These are phyloP conservation scores for Spodoptera picta DNA, from an alignment of 2,888 invertebrate genomes.

Conservation along the genomic window DNA sequence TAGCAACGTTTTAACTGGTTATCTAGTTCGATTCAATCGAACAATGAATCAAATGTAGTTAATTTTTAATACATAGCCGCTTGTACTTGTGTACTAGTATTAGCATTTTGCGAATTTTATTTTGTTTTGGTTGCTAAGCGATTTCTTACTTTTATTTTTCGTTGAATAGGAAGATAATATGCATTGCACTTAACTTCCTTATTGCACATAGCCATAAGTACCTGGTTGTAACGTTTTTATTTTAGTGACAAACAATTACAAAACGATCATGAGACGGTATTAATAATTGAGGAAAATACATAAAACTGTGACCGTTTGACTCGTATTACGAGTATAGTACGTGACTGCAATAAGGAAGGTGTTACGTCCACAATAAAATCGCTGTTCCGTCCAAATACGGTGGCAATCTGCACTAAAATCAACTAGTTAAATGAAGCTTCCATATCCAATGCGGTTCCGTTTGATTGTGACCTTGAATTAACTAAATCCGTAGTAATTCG, in stretches of 20 bases:
- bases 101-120: conserved; percentile 21
- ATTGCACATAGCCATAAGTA: conserved; percentile 22
- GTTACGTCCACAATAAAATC: conserved; percentile 52
- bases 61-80: background rate
- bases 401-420: conserved; percentile 57
- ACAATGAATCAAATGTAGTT: no score
- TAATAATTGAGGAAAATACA: conserved; percentile 50
- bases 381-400: conserved; percentile 55
- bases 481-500: conserved; percentile 47
- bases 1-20: no score
- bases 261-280: conserved; percentile 31
- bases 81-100: conserved; percentile 6
- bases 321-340: conserved; percentile 50
- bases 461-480: conserved; percentile 54
- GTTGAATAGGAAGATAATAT: background rate
- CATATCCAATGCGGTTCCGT: conserved; percentile 53
- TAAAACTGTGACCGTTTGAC: conserved; percentile 58
- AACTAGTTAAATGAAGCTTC: conserved; percentile 62
- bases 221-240: conserved; percentile 30
- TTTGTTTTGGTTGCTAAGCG: conserved; percentile 14
- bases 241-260: conserved; percentile 24
- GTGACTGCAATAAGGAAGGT: conserved; percentile 66
- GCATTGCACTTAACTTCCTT: conserved; percentile 22
- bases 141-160: conserved; percentile 11
- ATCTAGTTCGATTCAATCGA: no score